Conservation (phyloP, 2,113 vertebrate genomes). For the Myotis davidii region DNA sequence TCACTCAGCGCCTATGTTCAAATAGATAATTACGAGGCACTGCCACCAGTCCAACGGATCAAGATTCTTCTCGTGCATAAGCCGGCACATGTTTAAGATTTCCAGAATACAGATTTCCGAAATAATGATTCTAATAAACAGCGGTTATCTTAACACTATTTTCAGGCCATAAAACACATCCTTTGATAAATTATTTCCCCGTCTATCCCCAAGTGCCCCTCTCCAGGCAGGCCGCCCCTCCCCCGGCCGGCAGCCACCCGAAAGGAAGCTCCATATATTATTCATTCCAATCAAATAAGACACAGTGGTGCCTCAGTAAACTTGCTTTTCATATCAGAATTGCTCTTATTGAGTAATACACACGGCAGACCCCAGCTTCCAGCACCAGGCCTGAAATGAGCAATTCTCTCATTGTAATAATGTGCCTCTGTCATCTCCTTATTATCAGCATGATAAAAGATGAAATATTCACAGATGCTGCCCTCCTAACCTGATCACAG, state of each 20-base stretch:
- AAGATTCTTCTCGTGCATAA: neutral
- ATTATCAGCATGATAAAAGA: constrained; percentile 99
- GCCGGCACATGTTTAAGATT: constrained; percentile 68
- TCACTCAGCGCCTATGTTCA: constrained; percentile 67
- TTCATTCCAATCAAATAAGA: constrained; percentile 99
- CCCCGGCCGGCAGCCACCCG: constrained; percentile 72
- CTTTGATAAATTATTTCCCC: constrained; percentile 85
- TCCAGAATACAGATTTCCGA: constrained; percentile 76
- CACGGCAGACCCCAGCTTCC: constrained; percentile 92
- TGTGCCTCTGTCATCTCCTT: constrained; percentile 99
- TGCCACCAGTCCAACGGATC: neutral
- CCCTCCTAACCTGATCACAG: constrained; percentile 99
- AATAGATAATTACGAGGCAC: constrained; percentile 68
- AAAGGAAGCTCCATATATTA: constrained; percentile 93
- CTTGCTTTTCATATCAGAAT: constrained; percentile 98
- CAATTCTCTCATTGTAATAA: constrained; percentile 99
- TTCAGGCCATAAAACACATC: constrained; percentile 83
- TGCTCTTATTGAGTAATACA: constrained; percentile 97
- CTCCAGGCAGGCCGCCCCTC: constrained; percentile 79
- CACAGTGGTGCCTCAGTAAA: constrained; percentile 94
- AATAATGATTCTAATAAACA: constrained; percentile 79
- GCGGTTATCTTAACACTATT: constrained; percentile 79
- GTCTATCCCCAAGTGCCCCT: constrained; percentile 86
- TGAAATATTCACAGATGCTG: constrained; percentile 99
- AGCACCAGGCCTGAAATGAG: constrained; percentile 97